Percentiles rank a stretch among this genome's conserved stretches.
Evolutionary conservation across 2,113 vertebrate genomes (phyloP).

Genomic region (Vanacampus margaritifer): DNA sequence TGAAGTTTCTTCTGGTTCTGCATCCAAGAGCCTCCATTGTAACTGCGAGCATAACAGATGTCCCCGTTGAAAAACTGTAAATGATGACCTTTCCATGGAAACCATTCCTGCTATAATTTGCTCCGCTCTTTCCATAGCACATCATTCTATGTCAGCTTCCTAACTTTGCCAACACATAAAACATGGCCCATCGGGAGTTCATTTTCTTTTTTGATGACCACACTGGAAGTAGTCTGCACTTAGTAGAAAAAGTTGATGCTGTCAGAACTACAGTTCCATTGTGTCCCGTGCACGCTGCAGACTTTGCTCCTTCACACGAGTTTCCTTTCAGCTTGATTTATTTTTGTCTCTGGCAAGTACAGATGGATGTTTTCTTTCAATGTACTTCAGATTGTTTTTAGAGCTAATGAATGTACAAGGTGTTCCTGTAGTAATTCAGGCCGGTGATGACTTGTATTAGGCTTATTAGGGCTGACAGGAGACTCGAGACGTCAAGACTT

Average conservation of each 20-base stretch:
- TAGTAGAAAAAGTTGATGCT: conserved; percentile 11
- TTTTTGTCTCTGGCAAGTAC: conserved; percentile 1
- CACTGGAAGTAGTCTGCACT: conserved; percentile 16
- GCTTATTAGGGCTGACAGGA: conserved; percentile 16
- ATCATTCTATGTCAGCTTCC: conserved; percentile 14
- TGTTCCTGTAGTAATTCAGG: conserved; percentile 39
- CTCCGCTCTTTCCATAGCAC: conserved; percentile 31
- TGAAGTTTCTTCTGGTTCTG: conserved; percentile 32
- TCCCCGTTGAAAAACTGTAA: conserved; percentile 46
- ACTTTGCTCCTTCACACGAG: not conserved
- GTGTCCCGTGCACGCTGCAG: not conserved
- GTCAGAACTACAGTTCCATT: conserved; percentile 14
- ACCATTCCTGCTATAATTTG: conserved; percentile 37
- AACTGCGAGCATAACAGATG: conserved; percentile 42
- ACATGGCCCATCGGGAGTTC: conserved; percentile 8
- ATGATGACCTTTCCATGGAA: conserved; percentile 62
- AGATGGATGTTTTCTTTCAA: conserved; percentile 8
- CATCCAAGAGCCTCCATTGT: conserved; percentile 34
- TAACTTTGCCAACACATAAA: conserved; percentile 16
- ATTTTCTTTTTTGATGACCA: conserved; percentile 13
- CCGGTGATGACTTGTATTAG: conserved; percentile 19
- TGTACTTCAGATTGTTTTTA: conserved; percentile 14
- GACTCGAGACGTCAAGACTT: conserved; percentile 30
- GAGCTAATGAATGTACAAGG: conserved; percentile 31
- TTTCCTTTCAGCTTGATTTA: conserved; percentile 5